Base-by-base conservation (phyloP, 2,113 vertebrate genomes). In the Scortum barcoo region DNA sequence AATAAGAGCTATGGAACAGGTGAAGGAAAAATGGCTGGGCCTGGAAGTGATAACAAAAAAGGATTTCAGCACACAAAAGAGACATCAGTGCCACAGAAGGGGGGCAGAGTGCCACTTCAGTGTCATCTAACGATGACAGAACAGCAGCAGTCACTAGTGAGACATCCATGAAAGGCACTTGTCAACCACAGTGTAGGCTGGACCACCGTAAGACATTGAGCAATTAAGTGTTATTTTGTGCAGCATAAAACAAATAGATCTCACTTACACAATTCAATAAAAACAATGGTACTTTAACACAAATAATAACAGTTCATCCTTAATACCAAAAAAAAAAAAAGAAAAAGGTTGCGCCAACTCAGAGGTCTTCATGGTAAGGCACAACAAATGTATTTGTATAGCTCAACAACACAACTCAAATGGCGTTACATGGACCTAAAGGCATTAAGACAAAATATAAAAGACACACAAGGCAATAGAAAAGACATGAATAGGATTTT, bases 91-190 rank as follows among this genome's bases (percentile, higher is more conserved):
- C 36, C 61, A 68, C 61, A 73, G 71, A 44, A 50, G 28, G 53
- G 50, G 40, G 75, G 75, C 63, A 75, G 61, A 48, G 28, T 54
- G 46, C 17, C 76, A 53, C 83, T 76, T 68, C 57, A 60, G 53
- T 81, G 74, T 83, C 63, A 72, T 66, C 50, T 68, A 26, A 74
- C 87, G 56, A 68, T 82, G 80, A 75, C 73, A 82, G 78, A 77
- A 71, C 28, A 85, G 69, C 76, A 68, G 76, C 53, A 63, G 78
- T 71, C 33, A 69, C 19, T 67, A 19, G 26, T 78, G 50, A 83
- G 65, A 40, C 63, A 53, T 67, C 62, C 44, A 66, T 78, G 60
- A 75, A 71, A 60, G 53, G 68, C 17, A 66, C 78, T 38, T 11
- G 46, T 67, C 65, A 81, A 40, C 70, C 66, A 63, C 22, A 26